These are phyloP conservation scores for Diabrotica undecimpunctata DNA, from an alignment of 1,140 invertebrate species.

Conservation along the genomic window DNA sequence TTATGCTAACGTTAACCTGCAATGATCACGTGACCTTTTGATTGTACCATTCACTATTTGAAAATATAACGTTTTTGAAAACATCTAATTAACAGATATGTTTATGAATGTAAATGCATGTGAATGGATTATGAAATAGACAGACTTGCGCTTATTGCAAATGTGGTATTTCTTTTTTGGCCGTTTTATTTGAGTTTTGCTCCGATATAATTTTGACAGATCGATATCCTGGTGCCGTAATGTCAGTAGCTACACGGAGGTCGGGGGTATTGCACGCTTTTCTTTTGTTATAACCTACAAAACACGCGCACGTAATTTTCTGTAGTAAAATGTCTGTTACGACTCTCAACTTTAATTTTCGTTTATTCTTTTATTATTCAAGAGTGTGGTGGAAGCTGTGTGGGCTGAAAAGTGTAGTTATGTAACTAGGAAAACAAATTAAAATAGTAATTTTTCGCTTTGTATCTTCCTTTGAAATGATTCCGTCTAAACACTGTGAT, in stretches of 20 bases:
- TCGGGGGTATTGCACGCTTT: conserved; percentile 31
- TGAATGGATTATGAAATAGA: not conserved
- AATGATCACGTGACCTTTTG: conserved; percentile 22
- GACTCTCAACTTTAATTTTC: not conserved
- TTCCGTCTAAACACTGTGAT: conserved; percentile 46
- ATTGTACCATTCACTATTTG: not conserved
- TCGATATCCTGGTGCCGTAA: conserved; percentile 33
- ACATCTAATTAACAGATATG: not conserved
- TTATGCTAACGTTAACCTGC: conserved; percentile 16
- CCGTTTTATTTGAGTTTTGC: not conserved
- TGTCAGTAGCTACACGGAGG: conserved; percentile 37
- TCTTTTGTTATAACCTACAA: conserved; percentile 31
- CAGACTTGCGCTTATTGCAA: not conserved
- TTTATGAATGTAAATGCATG: not conserved
- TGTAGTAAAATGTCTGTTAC: conserved; percentile 3
- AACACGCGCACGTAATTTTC: conserved; percentile 17
- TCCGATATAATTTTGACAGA: conserved; percentile 12
- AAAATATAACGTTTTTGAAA: not conserved
- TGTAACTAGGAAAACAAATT: not conserved
- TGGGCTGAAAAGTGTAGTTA: conserved; percentile 2
- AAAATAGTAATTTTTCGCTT: not conserved
- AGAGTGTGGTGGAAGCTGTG: not conserved
- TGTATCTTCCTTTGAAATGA: conserved; percentile 32
- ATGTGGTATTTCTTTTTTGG: not conserved
- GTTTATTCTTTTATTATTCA: not conserved